Base-by-base conservation (phyloP, 2,113 vertebrate species). In the Mungos mungo region DNA sequence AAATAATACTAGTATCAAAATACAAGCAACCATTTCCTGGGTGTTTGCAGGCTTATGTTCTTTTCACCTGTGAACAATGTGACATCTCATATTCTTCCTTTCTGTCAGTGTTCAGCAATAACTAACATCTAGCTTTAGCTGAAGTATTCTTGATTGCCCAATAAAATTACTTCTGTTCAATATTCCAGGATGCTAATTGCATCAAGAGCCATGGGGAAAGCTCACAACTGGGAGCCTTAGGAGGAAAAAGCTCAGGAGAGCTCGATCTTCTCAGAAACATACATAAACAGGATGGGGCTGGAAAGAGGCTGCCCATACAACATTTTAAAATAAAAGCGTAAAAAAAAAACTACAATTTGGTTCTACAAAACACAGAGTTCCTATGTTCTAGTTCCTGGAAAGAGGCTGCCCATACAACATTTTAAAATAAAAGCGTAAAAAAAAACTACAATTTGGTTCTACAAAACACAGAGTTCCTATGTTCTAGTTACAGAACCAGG, bases 101-200 rank as follows among this genome's bases (percentile, higher is more conserved):
- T 77, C 54, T 97, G 79, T 91, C 0, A 79, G 2, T 27, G 19
- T 97, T 94, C 12, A 68, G 38, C 41, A 33, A 68, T 91, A 90
- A n/a, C 41, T 94, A 95, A 95, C 2, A 50, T 74, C 90, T 96
- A 97, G 85, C 86, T 7, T 94, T 76, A 95, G 77, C 81, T 82
- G 96, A 97, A 96, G 77, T 92, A 97, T 95, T 97, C 90, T 96
- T 97, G 41, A 97, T 52, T 63, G 81, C n/a, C 77, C 81, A 57
- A 92, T 85, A 97, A 96, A 91, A 96, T 94, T 69, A 95, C 88
- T 97, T 93, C 2, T 4, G 27, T 63, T 97, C 77, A 90, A 89
- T 96, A 45, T 57, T 96, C 50, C 29, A 81, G 93, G n/a, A 97
- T 94, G 16, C 3, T 98, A 96, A 97, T 84, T 97, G 80, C 81